phyloP scores from a whole-genome alignment of 2,113 vertebrate genomes.

The Crotalus helleri region DNA sequence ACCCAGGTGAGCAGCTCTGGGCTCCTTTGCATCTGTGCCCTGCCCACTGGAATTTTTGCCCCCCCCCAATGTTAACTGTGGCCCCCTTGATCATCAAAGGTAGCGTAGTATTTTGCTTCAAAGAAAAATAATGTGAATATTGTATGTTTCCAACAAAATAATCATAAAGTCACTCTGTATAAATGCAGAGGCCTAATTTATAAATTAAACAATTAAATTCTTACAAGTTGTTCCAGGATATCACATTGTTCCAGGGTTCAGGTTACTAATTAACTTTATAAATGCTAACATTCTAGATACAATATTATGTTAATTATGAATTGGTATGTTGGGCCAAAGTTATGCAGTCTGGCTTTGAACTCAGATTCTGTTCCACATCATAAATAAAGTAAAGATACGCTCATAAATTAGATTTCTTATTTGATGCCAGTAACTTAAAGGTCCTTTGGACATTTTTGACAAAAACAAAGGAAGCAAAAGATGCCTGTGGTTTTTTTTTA shows the following conservation, averaged over 20 bases:
- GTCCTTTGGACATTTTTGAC: neutral
- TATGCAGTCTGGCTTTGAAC: neutral
- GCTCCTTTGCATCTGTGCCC: neutral
- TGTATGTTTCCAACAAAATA: neutral
- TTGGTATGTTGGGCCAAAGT: neutral
- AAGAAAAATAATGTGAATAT: neutral
- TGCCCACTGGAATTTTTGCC: neutral
- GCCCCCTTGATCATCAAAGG: neutral
- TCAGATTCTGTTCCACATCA: neutral
- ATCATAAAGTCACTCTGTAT: neutral
- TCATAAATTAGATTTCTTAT: neutral
- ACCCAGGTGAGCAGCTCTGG: neutral
- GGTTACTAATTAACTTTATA: conserved; percentile 45
- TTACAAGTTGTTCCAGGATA: neutral
- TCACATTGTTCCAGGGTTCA: neutral
- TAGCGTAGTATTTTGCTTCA: neutral
- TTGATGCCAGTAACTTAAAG: neutral
- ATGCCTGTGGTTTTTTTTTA: neutral
- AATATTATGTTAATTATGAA: conserved; percentile 36
- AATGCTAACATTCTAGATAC: neutral
- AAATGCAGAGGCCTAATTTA: fast-evolving
- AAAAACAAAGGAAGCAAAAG: neutral
- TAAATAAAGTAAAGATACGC: neutral
- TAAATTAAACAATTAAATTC: neutral
- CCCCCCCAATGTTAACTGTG: neutral